Base-by-base conservation (phyloP, 2,888 invertebrate genomes). In the Melanchra persicariae region DNA sequence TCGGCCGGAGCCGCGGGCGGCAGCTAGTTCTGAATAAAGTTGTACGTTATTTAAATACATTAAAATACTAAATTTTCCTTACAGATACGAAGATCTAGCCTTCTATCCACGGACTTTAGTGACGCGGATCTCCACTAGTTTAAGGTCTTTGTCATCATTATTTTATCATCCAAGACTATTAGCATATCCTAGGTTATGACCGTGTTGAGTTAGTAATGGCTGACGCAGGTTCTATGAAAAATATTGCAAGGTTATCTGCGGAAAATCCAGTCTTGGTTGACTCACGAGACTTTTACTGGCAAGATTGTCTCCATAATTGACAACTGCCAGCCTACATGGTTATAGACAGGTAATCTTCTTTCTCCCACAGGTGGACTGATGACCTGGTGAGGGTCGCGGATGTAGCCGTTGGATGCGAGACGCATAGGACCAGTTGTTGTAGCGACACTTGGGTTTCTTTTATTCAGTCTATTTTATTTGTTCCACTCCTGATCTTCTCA, bases 141-240 rank as follows among this genome's bases (percentile, higher is more conserved):
- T 55, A 55, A 64, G 51, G 69, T 69, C 68, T 67, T 17, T 61
- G 34, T 70, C 63, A 69, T 71, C 34, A 67, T 40, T 57, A 57
- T 47, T 74, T 74, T 64, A 71, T 71, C 37, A 37, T 47, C 30
- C 51, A 57, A 45, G 3, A 10, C 34, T 54, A 81, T 81, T 74
- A 49, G 40, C 66, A 74, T 78, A 70, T 37, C 26, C 51, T 69
- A 60, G 24, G 51, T 47, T 66, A 70, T 43, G 30, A 26, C 52
- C 45, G 6, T 26, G 30, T 63, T 79, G 52, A 57, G 26, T 60
- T 57, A 70, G 15, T 59, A 57, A 51, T 51, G 22, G 12, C 19
- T 52, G 12, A 4, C 30, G 54, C 34, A 24, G n/a, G 15, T 60
- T 49, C 43, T 45, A 9, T 49, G 34, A 45, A n/a, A 22, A 34